Percentiles rank a stretch among this genome's conserved stretches.
These are phyloP conservation scores for Chloromyia formosa DNA, from an alignment of 2,888 invertebrate species.

Conservation along the genomic window DNA sequence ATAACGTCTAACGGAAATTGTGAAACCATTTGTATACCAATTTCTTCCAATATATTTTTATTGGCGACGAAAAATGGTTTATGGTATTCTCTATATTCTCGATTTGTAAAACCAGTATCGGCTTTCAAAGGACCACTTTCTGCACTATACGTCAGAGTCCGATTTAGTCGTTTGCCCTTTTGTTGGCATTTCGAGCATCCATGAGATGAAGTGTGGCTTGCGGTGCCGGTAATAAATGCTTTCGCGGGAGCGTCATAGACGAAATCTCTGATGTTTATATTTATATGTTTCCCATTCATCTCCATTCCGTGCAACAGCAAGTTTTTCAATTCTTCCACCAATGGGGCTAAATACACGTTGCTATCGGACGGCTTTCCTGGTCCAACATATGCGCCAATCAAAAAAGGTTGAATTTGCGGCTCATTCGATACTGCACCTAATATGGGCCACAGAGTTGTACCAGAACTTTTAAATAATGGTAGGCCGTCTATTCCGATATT, in stretches of 20 bases:
- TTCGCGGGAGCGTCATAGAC: conserved; percentile 47
- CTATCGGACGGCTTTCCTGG: conserved; percentile 36
- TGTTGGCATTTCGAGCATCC: conserved; percentile 47
- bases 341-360: conserved; percentile 27
- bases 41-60: conserved; percentile 48
- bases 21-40: conserved; percentile 51
- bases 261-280: conserved; percentile 46
- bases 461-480: conserved; percentile 8
- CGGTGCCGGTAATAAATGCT: conserved; percentile 37
- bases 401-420: conserved; percentile 39
- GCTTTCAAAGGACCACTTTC: conserved; percentile 24
- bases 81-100: conserved; percentile 39
- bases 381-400: conserved; percentile 44
- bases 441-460: not conserved
- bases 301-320: conserved; percentile 7
- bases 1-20: conserved; percentile 53
- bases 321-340: not conserved
- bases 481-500: not conserved
- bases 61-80: conserved; percentile 44
- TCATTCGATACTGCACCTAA: conserved; percentile 13
- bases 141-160: conserved; percentile 41
- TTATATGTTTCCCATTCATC: conserved; percentile 26
- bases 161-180: conserved; percentile 43
- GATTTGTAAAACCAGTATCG: conserved; percentile 37
- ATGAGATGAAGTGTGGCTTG: conserved; percentile 35